Percentiles rank a stretch among this genome's conserved stretches.
Conservation (phyloP, 2,113 vertebrate genomes). For the Dromas ardeola region DNA sequence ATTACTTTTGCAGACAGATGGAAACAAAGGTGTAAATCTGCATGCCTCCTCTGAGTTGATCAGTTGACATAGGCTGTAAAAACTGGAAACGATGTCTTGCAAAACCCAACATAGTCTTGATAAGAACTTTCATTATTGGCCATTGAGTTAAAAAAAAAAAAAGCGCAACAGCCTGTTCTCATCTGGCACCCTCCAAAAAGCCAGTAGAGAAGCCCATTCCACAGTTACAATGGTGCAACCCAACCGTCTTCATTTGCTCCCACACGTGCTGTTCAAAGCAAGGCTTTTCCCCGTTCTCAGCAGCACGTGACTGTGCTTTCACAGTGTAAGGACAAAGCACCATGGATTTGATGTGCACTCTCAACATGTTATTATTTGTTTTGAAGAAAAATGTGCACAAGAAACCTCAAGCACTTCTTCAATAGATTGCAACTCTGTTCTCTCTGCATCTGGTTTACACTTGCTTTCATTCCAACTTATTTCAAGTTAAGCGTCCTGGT, state of each 20-base stretch:
- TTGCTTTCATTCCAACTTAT: slow-evolving; percentile 20
- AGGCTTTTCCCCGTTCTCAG: neutral
- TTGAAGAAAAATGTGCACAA: neutral
- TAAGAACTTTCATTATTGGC: neutral
- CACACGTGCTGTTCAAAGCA: neutral
- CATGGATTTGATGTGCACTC: neutral
- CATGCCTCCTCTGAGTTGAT: neutral
- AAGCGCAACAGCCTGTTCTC: neutral
- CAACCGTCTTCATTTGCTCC: neutral
- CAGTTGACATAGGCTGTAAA: neutral
- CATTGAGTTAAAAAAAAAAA: neutral
- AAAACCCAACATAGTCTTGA: neutral
- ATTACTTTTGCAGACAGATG: neutral
- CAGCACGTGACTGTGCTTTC: neutral
- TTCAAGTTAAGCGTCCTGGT: slow-evolving; percentile 26
- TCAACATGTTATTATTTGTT: neutral
- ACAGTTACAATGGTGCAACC: neutral
- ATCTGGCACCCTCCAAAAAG: neutral
- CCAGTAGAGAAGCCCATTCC: neutral
- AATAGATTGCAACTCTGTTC: neutral
- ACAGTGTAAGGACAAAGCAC: neutral
- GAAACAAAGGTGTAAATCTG: neutral
- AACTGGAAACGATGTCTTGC: neutral
- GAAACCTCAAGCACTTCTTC: neutral
- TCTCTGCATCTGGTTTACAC: slow-evolving; percentile 32